Evolutionary conservation across 2,113 vertebrate genomes (phyloP).

Genomic region (Daphoenositta chrysoptera): DNA sequence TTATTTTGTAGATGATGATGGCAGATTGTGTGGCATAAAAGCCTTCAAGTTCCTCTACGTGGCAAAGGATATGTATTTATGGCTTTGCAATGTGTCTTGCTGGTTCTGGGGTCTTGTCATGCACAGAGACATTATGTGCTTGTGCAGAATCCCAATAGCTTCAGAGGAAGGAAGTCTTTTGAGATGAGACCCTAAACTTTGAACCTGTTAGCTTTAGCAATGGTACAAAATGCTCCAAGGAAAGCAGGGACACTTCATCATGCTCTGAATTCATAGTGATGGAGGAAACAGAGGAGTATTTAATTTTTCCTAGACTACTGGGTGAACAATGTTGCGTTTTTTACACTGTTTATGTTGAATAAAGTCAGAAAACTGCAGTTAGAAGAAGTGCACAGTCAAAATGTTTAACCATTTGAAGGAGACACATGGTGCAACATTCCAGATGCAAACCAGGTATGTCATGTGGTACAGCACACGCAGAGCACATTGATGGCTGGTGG

Average conservation of each 20-base stretch:
- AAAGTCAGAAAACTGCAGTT: neutral
- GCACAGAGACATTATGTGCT: rapidly evolving
- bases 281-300: neutral
- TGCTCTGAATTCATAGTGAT: neutral
- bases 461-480: rapidly evolving
- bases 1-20: neutral
- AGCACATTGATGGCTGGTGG: neutral
- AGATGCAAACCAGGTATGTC: neutral
- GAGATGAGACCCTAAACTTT: neutral
- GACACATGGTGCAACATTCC: neutral
- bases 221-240: neutral
- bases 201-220: neutral
- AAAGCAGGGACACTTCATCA: neutral
- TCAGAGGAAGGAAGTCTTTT: neutral
- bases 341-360: neutral
- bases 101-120: neutral
- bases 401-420: neutral
- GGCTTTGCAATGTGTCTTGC: neutral
- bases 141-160: neutral
- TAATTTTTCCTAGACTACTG: neutral
- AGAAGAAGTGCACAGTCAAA: neutral
- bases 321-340: neutral
- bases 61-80: neutral
- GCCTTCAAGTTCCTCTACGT: rapidly evolving
- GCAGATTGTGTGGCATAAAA: neutral